These are phyloP conservation scores for Drosophila crucigera DNA, from an alignment of 2,888 invertebrate species.

Conservation along the genomic window DNA sequence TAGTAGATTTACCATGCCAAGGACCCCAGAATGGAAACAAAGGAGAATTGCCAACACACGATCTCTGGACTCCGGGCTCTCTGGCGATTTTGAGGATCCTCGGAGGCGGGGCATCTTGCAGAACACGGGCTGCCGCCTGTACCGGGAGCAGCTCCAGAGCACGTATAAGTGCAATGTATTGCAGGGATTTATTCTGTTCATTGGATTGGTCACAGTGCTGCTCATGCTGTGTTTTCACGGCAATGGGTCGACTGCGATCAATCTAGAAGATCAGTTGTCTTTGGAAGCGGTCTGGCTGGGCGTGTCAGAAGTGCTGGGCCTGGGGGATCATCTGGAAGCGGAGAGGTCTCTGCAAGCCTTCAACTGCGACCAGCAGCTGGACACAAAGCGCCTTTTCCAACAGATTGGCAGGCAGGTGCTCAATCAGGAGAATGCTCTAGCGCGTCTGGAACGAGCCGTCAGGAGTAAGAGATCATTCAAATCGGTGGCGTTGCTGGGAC, in stretches of 20 bases:
- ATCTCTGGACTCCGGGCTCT: conserved; percentile 2
- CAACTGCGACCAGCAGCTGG: conserved; percentile 40
- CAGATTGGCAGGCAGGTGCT: conserved; percentile 52
- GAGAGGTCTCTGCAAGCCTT: too few species aligned
- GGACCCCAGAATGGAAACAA: not conserved
- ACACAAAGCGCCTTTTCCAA: conserved; percentile 48
- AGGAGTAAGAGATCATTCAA: conserved; percentile 37
- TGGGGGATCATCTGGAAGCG: not conserved
- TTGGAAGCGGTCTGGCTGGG: conserved; percentile 39
- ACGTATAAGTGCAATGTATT: conserved; percentile 22
- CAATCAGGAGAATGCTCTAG: conserved; percentile 61
- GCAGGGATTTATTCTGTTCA: conserved; percentile 37
- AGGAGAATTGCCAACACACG: not conserved
- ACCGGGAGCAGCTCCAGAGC: conserved; percentile 33
- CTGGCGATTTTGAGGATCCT: conserved; percentile 24
- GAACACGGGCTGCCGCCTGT: conserved; percentile 37
- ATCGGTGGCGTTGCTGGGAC: conserved; percentile 67
- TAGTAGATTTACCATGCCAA: not conserved
- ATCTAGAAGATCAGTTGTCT: not conserved
- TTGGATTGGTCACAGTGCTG: conserved; percentile 24
- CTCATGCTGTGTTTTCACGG: conserved; percentile 22
- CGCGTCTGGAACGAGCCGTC: conserved; percentile 48
- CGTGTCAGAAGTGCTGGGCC: conserved; percentile 11
- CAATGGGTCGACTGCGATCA: conserved; percentile 1
- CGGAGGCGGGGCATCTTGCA: conserved; percentile 41